phyloP scores from a whole-genome alignment of 2,113 vertebrate species.

The Xenopus tropicalis region UCB_Xtro_10.0 CM004447.2:152390501-152391000 shows the following conservation, averaged over 20 bases:
- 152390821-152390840: no score
- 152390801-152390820: not conserved
- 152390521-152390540: not conserved
- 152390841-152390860: no score
- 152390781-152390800: not conserved
- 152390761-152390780: no score
- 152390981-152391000: no score
- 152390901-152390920: no score
- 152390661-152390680: not conserved
- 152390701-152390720: no score
- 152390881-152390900: no score
- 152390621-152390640: conserved; percentile 14
- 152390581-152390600: conserved; percentile 12
- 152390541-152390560: no score
- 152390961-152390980: no score
- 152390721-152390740: not conserved
- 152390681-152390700: not conserved
- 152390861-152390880: no score
- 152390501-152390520: not conserved
- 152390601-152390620: conserved; percentile 10
- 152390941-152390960: no score
- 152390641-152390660: not conserved
- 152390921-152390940: no score
- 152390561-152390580: not conserved
- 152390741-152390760: not conserved